Percentiles rank a stretch among this genome's conserved stretches.
Evolutionary conservation across 2,888 invertebrate species (phyloP).

Genomic region (Incurvaria masculella): DNA sequence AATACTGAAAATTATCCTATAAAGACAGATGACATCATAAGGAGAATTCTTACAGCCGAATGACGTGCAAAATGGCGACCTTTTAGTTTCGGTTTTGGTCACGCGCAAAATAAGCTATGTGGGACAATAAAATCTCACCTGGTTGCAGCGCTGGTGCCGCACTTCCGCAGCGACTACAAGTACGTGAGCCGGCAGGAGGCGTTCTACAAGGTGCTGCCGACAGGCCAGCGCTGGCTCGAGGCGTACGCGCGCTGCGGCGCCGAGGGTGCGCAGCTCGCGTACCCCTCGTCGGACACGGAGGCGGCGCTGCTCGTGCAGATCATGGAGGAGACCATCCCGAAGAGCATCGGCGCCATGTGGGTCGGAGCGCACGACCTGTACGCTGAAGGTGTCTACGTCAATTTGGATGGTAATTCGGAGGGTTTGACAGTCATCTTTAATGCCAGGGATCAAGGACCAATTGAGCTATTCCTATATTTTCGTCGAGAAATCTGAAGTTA

Average conservation of each 20-base stretch:
- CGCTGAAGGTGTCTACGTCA: background rate
- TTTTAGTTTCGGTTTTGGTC: no score
- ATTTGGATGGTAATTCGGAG: background rate
- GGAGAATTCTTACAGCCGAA: no score
- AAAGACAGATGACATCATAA: no score
- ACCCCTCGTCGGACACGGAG: background rate
- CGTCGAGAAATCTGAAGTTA: no score
- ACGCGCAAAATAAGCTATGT: no score
- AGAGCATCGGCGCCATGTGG: background rate
- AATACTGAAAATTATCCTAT: no score
- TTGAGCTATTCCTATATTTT: no score
- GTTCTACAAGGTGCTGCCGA: background rate
- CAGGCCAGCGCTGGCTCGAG: background rate
- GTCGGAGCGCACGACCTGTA: background rate
- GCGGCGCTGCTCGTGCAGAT: background rate
- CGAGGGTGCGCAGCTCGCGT: background rate
- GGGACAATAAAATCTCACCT: no score
- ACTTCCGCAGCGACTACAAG: slow-evolving; percentile 1
- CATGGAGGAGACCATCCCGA: background rate
- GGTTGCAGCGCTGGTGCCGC: background rate
- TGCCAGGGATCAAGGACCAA: no score
- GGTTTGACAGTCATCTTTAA: no score
- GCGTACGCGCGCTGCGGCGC: background rate
- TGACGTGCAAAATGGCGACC: no score
- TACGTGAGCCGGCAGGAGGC: background rate